These are phyloP conservation scores for Hymenochirus boettgeri DNA, from an alignment of 2,113 vertebrate species.

Conservation along the genomic window DNA sequence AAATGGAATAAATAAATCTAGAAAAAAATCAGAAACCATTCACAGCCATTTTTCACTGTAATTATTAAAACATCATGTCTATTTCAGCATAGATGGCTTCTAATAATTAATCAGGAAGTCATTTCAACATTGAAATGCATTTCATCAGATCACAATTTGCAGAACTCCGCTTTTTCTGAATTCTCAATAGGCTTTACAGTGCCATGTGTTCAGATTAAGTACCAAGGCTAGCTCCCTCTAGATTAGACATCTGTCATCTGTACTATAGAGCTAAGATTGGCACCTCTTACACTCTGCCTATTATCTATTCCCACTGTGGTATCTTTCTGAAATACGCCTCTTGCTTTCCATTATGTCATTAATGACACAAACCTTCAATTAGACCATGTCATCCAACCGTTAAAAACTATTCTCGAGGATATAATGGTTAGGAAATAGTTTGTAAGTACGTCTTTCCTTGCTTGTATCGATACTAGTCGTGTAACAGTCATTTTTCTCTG, in stretches of 20 bases:
- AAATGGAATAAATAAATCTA: too few species aligned
- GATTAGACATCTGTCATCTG: conserved; percentile 32
- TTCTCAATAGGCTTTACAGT: conserved; percentile 12
- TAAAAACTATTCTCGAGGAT: background rate
- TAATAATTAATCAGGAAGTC: background rate
- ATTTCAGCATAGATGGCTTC: background rate
- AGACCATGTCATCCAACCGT: background rate
- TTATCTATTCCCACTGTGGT: conserved; percentile 13
- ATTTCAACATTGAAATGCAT: conserved; percentile 1
- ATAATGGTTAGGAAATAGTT: background rate
- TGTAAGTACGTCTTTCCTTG: background rate
- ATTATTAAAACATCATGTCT: background rate
- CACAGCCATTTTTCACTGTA: too few species aligned
- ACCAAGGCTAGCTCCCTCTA: conserved; percentile 12
- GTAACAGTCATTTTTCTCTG: conserved; percentile 23
- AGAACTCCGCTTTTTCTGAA: background rate
- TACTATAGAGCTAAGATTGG: conserved; percentile 12
- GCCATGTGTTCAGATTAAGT: conserved; percentile 11
- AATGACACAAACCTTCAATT: conserved; percentile 15
- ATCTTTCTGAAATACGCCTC: conserved; percentile 7
- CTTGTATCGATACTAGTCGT: background rate
- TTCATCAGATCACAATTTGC: conserved; percentile 8
- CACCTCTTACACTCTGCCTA: conserved; percentile 18
- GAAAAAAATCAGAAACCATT: too few species aligned
- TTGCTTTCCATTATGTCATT: conserved; percentile 25